Conservation (phyloP, 2,797 vertebrate species). For the Acridotheres tristis region DNA sequence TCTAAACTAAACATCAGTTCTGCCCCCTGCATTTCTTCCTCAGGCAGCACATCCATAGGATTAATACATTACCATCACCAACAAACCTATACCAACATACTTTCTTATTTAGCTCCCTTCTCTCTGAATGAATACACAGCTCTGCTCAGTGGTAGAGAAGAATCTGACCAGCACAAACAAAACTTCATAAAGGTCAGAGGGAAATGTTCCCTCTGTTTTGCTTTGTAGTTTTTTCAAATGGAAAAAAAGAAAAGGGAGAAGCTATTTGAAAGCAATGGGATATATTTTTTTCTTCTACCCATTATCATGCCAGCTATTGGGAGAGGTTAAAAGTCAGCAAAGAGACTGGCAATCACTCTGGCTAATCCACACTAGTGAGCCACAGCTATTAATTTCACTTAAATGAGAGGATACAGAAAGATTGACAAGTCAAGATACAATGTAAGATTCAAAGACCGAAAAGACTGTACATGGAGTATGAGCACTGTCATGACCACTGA, state of each 20-base stretch:
- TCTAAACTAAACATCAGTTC: neutral
- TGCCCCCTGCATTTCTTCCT: neutral
- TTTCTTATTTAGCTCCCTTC: neutral
- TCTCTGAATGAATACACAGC: neutral
- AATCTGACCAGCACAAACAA: neutral
- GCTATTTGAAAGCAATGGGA: neutral
- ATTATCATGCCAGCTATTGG: neutral
- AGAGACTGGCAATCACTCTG: neutral
- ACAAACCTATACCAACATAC: neutral
- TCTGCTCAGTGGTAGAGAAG: neutral
- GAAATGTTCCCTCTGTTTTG: neutral
- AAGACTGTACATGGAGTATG: neutral
- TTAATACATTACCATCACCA: neutral
- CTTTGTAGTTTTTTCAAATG: neutral
- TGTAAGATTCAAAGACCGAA: neutral
- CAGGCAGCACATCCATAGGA: neutral
- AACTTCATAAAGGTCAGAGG: neutral
- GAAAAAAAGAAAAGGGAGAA: neutral
- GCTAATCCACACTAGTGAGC: neutral
- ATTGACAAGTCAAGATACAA: neutral
- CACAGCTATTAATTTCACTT: neutral
- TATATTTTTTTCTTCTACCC: neutral
- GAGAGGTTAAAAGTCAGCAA: neutral
- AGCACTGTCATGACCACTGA: neutral
- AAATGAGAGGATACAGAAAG: neutral